Evolutionary conservation across 1,140 invertebrate species (phyloP).

Genomic region (Wasmannia auropunctata): DNA sequence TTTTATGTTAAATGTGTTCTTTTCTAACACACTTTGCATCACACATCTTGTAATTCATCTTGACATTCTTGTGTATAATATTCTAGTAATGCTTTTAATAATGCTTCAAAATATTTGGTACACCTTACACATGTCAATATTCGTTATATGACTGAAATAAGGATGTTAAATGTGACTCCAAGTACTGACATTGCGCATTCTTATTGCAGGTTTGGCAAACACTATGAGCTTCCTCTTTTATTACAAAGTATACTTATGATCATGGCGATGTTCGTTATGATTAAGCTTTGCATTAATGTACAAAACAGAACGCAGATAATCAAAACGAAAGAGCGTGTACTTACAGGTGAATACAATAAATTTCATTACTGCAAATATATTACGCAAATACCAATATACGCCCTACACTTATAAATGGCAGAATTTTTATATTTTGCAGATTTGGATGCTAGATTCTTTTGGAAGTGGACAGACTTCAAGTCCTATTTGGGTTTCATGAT

Average conservation of each 20-base stretch:
- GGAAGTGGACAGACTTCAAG: slow-evolving; percentile 99
- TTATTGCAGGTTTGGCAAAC: slow-evolving; percentile 97
- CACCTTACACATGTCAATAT: neutral
- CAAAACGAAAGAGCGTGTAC: slow-evolving; percentile 91
- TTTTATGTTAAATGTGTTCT: neutral
- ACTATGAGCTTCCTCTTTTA: slow-evolving; percentile 97
- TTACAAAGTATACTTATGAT: slow-evolving; percentile 99
- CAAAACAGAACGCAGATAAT: slow-evolving; percentile 93
- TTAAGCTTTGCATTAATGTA: slow-evolving; percentile 96
- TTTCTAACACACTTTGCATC: neutral
- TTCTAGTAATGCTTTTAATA: neutral
- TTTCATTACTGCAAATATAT: neutral
- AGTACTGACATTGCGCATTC: neutral
- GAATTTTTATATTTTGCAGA: slow-evolving; percentile 87
- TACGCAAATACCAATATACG: slow-evolving; percentile 1
- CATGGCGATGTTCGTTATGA: slow-evolving; percentile 97
- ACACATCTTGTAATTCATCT: neutral
- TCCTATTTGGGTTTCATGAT: slow-evolving; percentile 98
- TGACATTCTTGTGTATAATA: neutral
- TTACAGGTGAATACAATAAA: slow-evolving; percentile 92
- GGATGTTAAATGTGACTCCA: neutral
- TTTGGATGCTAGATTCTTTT: slow-evolving; percentile 96
- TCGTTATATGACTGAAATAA: neutral
- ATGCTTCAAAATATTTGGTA: neutral
- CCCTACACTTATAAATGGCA: slow-evolving; percentile 30